phyloP scores from a whole-genome alignment of 2,888 invertebrate species.

The Nycteola revayana region DNA sequence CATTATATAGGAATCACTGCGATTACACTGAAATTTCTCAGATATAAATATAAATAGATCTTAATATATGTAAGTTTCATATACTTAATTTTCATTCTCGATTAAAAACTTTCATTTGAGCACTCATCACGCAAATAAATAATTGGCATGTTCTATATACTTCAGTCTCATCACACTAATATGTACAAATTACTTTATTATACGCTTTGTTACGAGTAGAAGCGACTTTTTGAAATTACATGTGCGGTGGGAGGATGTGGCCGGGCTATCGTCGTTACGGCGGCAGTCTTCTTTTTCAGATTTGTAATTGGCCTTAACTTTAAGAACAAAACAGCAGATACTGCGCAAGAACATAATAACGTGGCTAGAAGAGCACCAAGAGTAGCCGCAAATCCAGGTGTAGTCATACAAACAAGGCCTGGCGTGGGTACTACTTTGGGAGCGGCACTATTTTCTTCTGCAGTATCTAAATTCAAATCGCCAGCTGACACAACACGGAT shows the following conservation, averaged over 20 bases:
- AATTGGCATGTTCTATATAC: constrained; percentile 70
- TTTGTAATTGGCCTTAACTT: constrained; percentile 87
- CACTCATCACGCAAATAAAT: constrained; percentile 64
- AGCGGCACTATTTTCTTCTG: constrained; percentile 83
- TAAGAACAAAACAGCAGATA: constrained; percentile 93
- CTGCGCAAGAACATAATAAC: constrained; percentile 90
- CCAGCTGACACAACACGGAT: constrained; percentile 96
- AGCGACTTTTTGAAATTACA: constrained; percentile 83
- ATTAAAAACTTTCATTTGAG: constrained; percentile 51
- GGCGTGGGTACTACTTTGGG: constrained; percentile 85
- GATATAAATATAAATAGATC: constrained; percentile 6
- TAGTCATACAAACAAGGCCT: constrained; percentile 95
- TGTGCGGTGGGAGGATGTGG: constrained; percentile 72
- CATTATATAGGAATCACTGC: constrained; percentile 44
- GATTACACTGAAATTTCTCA: constrained; percentile 47
- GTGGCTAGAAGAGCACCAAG: constrained; percentile 91
- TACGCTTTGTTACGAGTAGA: constrained; percentile 83
- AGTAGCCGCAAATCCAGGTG: constrained; percentile 95
- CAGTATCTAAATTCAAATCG: constrained; percentile 90
- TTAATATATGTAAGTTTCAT: constrained; percentile 14
- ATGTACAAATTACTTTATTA: constrained; percentile 75
- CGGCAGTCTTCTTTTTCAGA: constrained; percentile 78
- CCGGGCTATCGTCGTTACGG: constrained; percentile 69
- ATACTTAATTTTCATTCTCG: constrained; percentile 29
- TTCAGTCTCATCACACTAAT: constrained; percentile 81